phyloP scores from a whole-genome alignment of 2,888 invertebrate genomes.

The Balanococcus diminutus region DNA sequence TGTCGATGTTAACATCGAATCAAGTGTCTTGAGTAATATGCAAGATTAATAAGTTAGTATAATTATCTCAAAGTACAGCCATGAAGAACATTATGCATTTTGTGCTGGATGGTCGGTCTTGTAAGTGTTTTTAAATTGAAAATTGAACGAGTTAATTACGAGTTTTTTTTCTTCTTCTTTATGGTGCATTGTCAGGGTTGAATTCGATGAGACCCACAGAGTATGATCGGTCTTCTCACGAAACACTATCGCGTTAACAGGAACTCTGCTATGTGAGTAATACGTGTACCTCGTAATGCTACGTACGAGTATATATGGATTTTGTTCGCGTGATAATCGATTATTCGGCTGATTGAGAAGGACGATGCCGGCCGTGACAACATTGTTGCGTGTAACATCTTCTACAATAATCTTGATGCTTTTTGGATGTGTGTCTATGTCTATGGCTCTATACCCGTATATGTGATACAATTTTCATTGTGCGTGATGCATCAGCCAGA shows the following conservation, averaged over 20 bases:
- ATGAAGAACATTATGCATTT: too few species aligned
- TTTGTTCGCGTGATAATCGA: constrained; percentile 18
- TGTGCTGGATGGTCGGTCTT: too few species aligned
- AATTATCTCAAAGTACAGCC: too few species aligned
- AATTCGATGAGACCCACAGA: neutral
- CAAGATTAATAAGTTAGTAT: too few species aligned
- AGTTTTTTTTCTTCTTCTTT: neutral
- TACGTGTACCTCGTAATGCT: neutral
- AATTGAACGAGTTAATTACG: neutral
- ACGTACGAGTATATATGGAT: neutral
- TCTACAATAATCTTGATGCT: neutral
- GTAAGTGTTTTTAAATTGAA: neutral
- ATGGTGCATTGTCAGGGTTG: too few species aligned
- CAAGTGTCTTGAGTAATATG: too few species aligned
- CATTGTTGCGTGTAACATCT: neutral
- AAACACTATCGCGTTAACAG: neutral
- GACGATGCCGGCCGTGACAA: neutral
- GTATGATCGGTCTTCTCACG: neutral
- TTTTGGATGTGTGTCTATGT: neutral
- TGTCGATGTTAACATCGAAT: neutral
- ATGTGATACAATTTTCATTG: neutral
- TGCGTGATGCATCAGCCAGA: neutral
- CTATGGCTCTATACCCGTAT: too few species aligned
- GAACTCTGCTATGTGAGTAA: neutral
- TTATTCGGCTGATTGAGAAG: neutral